Conservation (phyloP, 2,888 invertebrate species). For the Scrobipalpa costella region DNA sequence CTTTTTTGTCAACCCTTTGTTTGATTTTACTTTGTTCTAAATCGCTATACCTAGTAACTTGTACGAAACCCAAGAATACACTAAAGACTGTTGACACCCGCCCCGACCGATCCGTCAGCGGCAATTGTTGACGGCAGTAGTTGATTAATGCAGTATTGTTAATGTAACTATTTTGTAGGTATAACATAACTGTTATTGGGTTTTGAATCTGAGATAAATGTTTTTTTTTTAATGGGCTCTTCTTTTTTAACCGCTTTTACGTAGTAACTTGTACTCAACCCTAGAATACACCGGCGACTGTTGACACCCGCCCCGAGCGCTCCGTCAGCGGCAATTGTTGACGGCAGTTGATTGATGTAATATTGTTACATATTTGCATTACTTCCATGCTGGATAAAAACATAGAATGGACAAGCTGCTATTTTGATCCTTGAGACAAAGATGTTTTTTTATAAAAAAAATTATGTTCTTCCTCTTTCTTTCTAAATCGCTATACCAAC, state of each 20-base stretch:
- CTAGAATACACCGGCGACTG: slow-evolving; percentile 9
- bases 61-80: not conserved
- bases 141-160: slow-evolving; percentile 18
- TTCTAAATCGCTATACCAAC: too few species aligned
- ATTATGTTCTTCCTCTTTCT: too few species aligned
- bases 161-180: not conserved
- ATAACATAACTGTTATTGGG: too few species aligned
- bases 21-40: too few species aligned
- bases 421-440: too few species aligned
- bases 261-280: not conserved
- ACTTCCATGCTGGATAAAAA: not conserved
- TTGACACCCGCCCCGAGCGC: slow-evolving; percentile 16
- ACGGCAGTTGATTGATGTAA: slow-evolving; percentile 18
- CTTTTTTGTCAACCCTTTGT: too few species aligned
- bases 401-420: not conserved
- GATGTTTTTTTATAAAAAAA: too few species aligned
- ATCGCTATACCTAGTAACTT: not conserved
- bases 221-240: too few species aligned
- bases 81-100: slow-evolving; percentile 9
- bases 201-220: too few species aligned
- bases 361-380: slow-evolving; percentile 14
- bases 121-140: slow-evolving; percentile 12
- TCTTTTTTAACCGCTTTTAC: not conserved
- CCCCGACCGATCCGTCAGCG: slow-evolving; percentile 18
- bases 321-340: slow-evolving; percentile 17